Evolutionary conservation across 2,797 vertebrate species (phyloP), one percentile per base, ranked within the genome.

Genomic region (Microctenopoma steveboyesi): DNA sequence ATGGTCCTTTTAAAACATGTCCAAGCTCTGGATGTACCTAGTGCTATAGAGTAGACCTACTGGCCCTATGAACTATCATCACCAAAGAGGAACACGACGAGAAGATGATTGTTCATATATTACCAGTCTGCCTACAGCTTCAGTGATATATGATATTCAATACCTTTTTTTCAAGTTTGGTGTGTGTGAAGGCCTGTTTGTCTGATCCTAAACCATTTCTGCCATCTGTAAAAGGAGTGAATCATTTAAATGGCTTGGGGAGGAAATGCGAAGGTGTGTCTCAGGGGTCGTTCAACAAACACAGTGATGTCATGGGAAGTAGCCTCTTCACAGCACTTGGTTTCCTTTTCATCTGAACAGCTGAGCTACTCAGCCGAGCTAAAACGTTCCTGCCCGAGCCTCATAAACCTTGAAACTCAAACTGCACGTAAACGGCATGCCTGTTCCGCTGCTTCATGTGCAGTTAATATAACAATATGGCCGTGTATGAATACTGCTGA

Each of bases 221-320:
- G 30, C 54, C 64, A 13, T 14, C 11, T 14, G 54, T 76, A 62
- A 69, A 35, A 57, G 64, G 37, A 65, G 8, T 47, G 27, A 46
- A 77, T 74, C 7, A 82, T 79, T 74, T 75, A 71, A 62, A 5
- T 1, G 64, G 62, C 69, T 83, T 43, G 0, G 60, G 52, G 68
- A 86, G 88, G 90, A 93, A 90, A 88, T 65, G 55, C 53, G 78
- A 91, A 90, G 92, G 92, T 91, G 92, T 93, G 90, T 87, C 91
- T 77, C 71, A 45, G 72, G 82, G 91, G 91, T 93, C 93, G 86
- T 9, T 2, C 52, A 67, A 72, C 2, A 22, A 87, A 90, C 81
- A 81, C 86, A 42, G 48, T 95, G 94, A 95, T 91, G 90, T 91
- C 88, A 92, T 80, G 76, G 88, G 91, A 89, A 88, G 88, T 79